phyloP scores from a whole-genome alignment of 1,140 invertebrate species.

The Brachionus paranguensis region DNA sequence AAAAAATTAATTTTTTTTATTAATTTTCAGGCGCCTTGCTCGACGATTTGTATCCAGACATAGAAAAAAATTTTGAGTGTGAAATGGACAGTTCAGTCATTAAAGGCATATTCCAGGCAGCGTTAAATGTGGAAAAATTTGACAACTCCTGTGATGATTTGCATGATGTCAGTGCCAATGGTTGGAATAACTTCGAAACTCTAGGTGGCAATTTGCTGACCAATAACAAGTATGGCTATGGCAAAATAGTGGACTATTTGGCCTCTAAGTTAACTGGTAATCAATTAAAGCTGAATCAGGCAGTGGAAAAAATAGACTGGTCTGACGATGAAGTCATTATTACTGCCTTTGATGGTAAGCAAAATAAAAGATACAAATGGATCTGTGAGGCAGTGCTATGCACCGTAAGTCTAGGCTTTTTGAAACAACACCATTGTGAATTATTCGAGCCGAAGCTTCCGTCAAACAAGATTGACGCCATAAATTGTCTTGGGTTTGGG shows the following conservation, averaged over 20 bases:
- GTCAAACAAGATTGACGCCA: not conserved
- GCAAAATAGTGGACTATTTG: constrained; percentile 16
- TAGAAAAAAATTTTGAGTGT: not conserved
- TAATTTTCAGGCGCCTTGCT: not conserved
- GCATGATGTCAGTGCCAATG: constrained; percentile 1
- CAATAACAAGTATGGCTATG: constrained; percentile 8
- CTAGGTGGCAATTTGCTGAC: not conserved
- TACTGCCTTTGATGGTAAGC: not conserved
- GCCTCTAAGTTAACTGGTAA: not conserved
- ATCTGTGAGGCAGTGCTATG: not conserved
- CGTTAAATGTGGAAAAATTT: not conserved
- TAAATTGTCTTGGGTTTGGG: not conserved
- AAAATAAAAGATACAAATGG: not conserved
- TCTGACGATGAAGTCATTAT: not conserved
- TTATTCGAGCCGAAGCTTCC: not conserved
- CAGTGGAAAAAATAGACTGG: constrained; percentile 19
- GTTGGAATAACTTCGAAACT: constrained; percentile 28
- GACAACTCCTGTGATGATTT: constrained; percentile 18
- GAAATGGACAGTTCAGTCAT: not conserved
- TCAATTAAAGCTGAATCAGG: not conserved
- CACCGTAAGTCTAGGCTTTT: not conserved
- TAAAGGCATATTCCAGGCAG: not conserved
- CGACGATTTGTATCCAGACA: not conserved
- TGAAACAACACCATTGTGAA: not conserved
- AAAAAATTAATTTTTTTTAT: too few relatives aligned